A percentile compares a stretch with the other conserved stretches of the same genome.
phyloP scores from a whole-genome alignment of 2,888 invertebrate species.

The Ganaspis brasiliensis region DNA sequence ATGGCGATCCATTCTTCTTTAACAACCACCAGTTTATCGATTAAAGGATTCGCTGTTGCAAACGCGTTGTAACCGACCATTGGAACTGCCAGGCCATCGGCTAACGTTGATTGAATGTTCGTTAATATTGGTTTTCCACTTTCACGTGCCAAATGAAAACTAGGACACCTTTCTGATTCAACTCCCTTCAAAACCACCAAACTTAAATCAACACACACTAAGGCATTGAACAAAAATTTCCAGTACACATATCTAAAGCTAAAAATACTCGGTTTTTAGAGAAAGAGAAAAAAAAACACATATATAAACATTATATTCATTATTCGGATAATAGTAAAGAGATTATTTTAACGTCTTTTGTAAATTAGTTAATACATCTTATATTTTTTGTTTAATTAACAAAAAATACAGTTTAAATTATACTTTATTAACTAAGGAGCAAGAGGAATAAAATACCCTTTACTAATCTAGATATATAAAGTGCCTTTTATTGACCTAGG shows the following conservation, averaged over 20 bases:
- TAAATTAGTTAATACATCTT: too few species aligned
- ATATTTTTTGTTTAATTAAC: too few species aligned
- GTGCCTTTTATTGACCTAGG: too few species aligned
- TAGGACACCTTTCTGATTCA: constrained; percentile 95
- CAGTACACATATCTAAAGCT: background rate
- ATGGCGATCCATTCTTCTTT: constrained; percentile 92
- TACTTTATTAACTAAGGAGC: too few species aligned
- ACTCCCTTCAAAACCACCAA: constrained; percentile 86
- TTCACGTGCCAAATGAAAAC: constrained; percentile 89
- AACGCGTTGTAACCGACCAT: constrained; percentile 93
- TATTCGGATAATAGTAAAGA: too few species aligned
- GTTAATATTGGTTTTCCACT: constrained; percentile 87
- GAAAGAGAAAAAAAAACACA: too few species aligned
- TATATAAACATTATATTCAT: too few species aligned
- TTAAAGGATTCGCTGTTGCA: constrained; percentile 86
- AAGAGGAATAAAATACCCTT: too few species aligned
- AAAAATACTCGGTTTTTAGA: background rate
- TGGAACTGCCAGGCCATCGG: constrained; percentile 94
- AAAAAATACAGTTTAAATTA: too few species aligned
- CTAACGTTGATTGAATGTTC: constrained; percentile 88
- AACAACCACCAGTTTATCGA: constrained; percentile 92
- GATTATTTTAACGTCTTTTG: too few species aligned
- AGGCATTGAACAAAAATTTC: background rate
- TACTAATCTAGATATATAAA: too few species aligned
- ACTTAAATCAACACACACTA: constrained; percentile 36